Evolutionary conservation across 2,888 invertebrate genomes (phyloP), one percentile per base, ranked within the genome.

Genomic region (Eustalomyia histrio): DNA sequence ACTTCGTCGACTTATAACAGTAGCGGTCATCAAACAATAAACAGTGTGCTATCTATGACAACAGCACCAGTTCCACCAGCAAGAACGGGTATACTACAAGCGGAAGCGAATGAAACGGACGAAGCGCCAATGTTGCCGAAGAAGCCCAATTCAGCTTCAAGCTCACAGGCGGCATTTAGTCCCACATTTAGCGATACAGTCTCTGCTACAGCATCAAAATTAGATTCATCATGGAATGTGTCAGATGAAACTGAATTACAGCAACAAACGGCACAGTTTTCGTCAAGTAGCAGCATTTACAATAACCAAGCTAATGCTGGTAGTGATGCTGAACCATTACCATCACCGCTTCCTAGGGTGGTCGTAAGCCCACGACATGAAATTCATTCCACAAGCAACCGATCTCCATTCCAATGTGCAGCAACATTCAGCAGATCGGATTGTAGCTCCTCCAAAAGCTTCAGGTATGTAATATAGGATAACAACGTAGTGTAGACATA

Each of bases 321-420:
- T 16, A 80, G 68, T 58, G 76, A 80, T 33, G 76, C 67, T 57
- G 82, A 82, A 52, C 53, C 80, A n/a, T 63, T 79, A 43, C 65
- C 80, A 14, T 79, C 79, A n/a, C 81, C 89, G 72, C 75, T 87
- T 74, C 87, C 89, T 7, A 85, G 86, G 72, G 73, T 87, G 60
- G 84, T 88, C 76, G 84, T 88, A 16, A 90, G 90, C 85, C 90
- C 90, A 43, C 86, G 88, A 60, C 86, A 86, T 67, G 89, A 90
- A 61, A 80, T 61, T 18, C 74, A 83, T 73, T 83, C 79, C 72
- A 78, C 83, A 72, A 85, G 83, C 67, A 88, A 88, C 84, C 86
- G 88, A 83, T 89, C 90, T 84, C 89, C 90, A 88, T 90, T 90
- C 87, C 90, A 90, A 79, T 86, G 85, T 84, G 75, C 85, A 83